Percentiles rank a stretch among this genome's conserved stretches.
Evolutionary conservation across 2,113 vertebrate species (phyloP).

Genomic region (Choloepus hoffmanni): DNA sequence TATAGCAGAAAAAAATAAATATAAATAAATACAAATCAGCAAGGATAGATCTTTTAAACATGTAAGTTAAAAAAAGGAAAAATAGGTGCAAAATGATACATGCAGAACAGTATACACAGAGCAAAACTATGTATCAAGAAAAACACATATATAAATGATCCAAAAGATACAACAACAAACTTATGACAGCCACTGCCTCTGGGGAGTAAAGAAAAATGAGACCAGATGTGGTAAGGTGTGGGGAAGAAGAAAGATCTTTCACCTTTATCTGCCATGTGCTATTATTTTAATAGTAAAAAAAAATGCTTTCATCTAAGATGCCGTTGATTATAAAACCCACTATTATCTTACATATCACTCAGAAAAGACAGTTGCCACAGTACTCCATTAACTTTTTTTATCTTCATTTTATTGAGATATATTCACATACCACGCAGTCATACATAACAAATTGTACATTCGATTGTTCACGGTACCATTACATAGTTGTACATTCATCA

Average conservation of each 20-base stretch:
- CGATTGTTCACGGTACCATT: no score
- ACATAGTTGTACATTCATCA: no score
- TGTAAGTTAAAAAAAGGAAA: background rate
- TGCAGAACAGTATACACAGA: background rate
- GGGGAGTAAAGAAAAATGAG: background rate
- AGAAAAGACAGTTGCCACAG: background rate
- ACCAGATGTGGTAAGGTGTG: background rate
- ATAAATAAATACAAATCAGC: background rate
- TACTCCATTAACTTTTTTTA: background rate
- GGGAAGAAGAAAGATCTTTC: background rate
- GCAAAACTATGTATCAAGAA: background rate
- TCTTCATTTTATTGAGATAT: no score
- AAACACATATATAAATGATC: background rate
- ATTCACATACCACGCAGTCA: no score
- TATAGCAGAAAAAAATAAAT: background rate
- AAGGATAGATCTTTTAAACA: background rate
- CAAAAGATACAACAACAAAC: background rate
- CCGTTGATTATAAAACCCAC: background rate
- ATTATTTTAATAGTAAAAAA: constrained; percentile 10
- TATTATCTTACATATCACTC: background rate
- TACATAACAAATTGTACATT: no score
- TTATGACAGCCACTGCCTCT: background rate
- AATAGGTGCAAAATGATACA: background rate
- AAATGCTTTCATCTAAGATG: background rate
- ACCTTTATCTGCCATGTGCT: background rate